These are phyloP conservation scores for Xylota sylvarum DNA, from an alignment of 2,888 invertebrate genomes.

Conservation along the genomic window DNA sequence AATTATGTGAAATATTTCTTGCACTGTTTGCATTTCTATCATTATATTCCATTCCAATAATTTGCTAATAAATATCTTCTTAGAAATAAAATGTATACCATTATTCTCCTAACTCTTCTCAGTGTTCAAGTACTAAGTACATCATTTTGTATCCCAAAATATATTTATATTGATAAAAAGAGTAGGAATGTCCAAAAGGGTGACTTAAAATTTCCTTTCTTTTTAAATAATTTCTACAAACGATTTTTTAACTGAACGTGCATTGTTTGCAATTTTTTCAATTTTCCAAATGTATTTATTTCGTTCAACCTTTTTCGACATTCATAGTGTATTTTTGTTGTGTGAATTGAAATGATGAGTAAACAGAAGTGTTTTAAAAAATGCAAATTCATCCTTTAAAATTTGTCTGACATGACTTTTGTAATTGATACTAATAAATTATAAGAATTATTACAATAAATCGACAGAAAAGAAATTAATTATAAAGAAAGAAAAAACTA, in stretches of 20 bases:
- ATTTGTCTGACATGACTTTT: slow-evolving; percentile 71
- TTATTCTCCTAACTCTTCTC: too few species aligned
- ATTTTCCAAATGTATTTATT: neutral
- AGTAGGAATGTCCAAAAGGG: slow-evolving; percentile 53
- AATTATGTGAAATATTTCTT: too few species aligned
- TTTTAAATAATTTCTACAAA: neutral
- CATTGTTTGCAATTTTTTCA: neutral
- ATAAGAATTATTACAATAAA: slow-evolving; percentile 56
- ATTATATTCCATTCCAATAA: too few species aligned
- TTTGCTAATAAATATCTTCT: too few species aligned
- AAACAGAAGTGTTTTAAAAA: slow-evolving; percentile 78
- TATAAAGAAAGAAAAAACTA: slow-evolving; percentile 41
- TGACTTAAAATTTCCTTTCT: neutral
- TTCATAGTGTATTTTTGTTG: slow-evolving; percentile 55
- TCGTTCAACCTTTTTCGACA: slow-evolving; percentile 42
- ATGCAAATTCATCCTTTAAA: slow-evolving; percentile 79
- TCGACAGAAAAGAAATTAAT: slow-evolving; percentile 38
- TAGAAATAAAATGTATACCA: too few species aligned
- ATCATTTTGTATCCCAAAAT: slow-evolving; percentile 51
- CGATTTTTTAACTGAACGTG: neutral
- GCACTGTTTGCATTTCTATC: too few species aligned
- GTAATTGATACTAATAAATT: slow-evolving; percentile 48
- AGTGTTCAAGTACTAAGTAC: neutral
- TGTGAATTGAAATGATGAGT: slow-evolving; percentile 75
- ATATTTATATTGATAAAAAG: slow-evolving; percentile 3